Evolutionary conservation across 2,888 invertebrate genomes (phyloP).

Genomic region (Microctonus brassicae): DNA sequence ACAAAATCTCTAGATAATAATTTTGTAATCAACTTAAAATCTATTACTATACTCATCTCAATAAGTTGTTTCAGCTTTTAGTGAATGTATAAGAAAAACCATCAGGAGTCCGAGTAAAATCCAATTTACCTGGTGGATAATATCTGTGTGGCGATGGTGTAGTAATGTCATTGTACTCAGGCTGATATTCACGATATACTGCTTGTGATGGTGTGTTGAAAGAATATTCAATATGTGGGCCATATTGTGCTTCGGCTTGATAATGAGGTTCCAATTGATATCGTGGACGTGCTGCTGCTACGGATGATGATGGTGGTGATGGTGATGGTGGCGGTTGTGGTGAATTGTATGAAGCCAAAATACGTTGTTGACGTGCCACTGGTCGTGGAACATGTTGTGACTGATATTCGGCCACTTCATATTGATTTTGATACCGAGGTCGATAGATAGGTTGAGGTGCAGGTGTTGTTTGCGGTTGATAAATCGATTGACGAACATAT

Average conservation of each 20-base stretch:
- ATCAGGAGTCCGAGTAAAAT: constrained; percentile 88
- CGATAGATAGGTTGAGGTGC: constrained; percentile 45
- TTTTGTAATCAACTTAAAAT: neutral
- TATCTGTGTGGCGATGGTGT: constrained; percentile 82
- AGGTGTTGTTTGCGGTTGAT: constrained; percentile 49
- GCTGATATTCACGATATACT: constrained; percentile 60
- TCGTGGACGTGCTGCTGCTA: constrained; percentile 44
- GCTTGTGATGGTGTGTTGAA: constrained; percentile 57
- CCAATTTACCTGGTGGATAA: constrained; percentile 88
- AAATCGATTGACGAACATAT: constrained; percentile 36
- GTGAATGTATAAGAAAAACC: constrained; percentile 90
- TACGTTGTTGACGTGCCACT: constrained; percentile 61
- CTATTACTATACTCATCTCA: neutral
- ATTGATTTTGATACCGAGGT: constrained; percentile 37
- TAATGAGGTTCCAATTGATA: constrained; percentile 48
- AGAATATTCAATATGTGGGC: constrained; percentile 55
- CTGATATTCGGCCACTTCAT: constrained; percentile 68
- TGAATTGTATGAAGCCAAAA: constrained; percentile 66
- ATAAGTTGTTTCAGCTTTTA: constrained; percentile 71
- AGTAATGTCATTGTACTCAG: constrained; percentile 74
- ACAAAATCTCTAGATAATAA: neutral
- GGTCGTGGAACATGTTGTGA: constrained; percentile 72
- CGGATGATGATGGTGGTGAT: too few species aligned
- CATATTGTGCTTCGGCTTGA: constrained; percentile 54
- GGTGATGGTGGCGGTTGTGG: constrained; percentile 70